Evolutionary conservation across 2,113 vertebrate species (phyloP).

Genomic region (Zosterops borbonicus): DNA sequence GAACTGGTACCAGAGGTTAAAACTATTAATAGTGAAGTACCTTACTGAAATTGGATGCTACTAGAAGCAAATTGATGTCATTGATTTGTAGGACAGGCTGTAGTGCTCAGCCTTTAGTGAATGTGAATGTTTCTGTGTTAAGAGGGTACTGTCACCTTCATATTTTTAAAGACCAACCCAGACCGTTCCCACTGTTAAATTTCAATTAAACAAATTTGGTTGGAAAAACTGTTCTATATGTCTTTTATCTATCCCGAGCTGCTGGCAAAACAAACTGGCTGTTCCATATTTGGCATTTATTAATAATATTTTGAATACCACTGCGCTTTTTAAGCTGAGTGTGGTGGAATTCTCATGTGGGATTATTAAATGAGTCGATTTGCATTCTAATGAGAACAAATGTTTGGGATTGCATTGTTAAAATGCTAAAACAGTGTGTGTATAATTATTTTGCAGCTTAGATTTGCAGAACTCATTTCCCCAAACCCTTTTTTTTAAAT

Average conservation of each 20-base stretch:
- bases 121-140: slow-evolving; percentile 1
- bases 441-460: slow-evolving; percentile 89
- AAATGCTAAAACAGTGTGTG: slow-evolving; percentile 84
- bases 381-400: slow-evolving; percentile 91
- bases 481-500: slow-evolving; percentile 80
- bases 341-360: slow-evolving; percentile 85
- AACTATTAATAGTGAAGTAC: slow-evolving; percentile 69
- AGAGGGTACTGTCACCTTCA: slow-evolving; percentile 70
- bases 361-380: slow-evolving; percentile 87
- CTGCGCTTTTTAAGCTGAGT: slow-evolving; percentile 80
- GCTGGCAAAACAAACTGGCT: slow-evolving; percentile 74
- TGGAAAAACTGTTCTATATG: slow-evolving; percentile 68
- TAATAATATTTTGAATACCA: slow-evolving; percentile 86
- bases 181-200: slow-evolving; percentile 78
- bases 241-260: slow-evolving; percentile 74
- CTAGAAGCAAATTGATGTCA: slow-evolving; percentile 68
- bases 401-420: slow-evolving; percentile 94
- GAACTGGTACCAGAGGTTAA: slow-evolving; percentile 65
- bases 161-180: slow-evolving; percentile 66
- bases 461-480: slow-evolving; percentile 83
- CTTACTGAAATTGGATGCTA: slow-evolving; percentile 66
- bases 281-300: slow-evolving; percentile 79
- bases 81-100: slow-evolving; percentile 70
- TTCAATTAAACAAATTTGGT: slow-evolving; percentile 81
- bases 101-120: slow-evolving; percentile 34